Conservation (phyloP, 2,888 invertebrate genomes). For the Lathronympha strigana region DNA sequence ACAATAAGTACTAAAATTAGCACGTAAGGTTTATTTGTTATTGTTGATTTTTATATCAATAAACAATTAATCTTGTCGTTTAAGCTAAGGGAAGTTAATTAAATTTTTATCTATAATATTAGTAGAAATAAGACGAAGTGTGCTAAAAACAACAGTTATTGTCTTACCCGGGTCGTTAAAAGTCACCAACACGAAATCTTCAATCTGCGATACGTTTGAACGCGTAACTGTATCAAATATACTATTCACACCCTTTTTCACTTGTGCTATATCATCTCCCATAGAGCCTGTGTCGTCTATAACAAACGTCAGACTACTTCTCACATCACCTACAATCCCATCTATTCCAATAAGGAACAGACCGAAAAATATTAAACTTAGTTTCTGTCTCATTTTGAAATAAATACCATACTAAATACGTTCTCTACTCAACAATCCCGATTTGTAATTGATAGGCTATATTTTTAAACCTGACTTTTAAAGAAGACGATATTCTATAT, state of each 20-base stretch:
- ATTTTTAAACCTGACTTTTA: conserved; percentile 8
- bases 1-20: no score
- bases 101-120: no score
- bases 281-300: conserved; percentile 70
- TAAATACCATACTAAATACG: background rate
- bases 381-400: background rate
- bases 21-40: no score
- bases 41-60: no score
- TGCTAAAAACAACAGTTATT: conserved; percentile 20
- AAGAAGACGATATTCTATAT: background rate
- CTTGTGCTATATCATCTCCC: conserved; percentile 59
- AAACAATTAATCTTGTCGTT: no score
- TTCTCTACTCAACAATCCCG: background rate
- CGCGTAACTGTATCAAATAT: conserved; percentile 64
- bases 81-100: no score
- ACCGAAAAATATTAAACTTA: background rate
- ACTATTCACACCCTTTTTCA: conserved; percentile 53
- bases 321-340: conserved; percentile 46
- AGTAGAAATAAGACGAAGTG: no score
- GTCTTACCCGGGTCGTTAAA: conserved; percentile 71
- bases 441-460: conserved; percentile 6
- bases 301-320: conserved; percentile 65
- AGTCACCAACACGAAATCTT: conserved; percentile 66
- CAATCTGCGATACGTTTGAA: conserved; percentile 59
- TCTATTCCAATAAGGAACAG: conserved; percentile 7